phyloP scores from a whole-genome alignment of 2,797 vertebrate genomes.

The Cephalopachus bancanus region DNA sequence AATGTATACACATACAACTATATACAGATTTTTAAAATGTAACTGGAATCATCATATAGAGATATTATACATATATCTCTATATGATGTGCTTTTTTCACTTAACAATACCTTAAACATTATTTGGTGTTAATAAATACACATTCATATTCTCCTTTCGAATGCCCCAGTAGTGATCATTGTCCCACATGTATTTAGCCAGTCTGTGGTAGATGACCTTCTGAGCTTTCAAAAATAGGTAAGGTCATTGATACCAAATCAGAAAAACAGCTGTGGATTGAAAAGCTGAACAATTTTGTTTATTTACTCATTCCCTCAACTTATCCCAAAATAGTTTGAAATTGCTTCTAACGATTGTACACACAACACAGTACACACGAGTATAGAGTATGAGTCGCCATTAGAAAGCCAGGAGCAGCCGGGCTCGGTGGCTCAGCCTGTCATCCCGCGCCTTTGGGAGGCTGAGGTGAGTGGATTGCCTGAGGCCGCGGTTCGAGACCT shows the following conservation, averaged over 20 bases:
- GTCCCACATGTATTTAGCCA: no score
- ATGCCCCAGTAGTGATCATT: not conserved
- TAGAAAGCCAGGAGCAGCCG: not conserved
- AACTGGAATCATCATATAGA: not conserved
- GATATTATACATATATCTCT: no score
- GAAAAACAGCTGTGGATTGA: not conserved
- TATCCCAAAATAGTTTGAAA: not conserved
- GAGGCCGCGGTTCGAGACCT: no score
- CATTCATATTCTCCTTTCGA: not conserved
- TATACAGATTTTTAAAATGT: not conserved
- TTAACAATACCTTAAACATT: not conserved
- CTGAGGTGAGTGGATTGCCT: no score
- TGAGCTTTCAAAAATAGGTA: no score
- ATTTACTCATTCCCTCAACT: not conserved
- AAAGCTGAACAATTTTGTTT: not conserved
- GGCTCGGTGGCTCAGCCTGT: no score
- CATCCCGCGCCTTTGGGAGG: no score
- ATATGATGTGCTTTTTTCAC: not conserved
- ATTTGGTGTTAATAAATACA: not conserved
- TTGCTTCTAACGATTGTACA: not conserved
- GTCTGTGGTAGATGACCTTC: not conserved
- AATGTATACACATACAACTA: not conserved
- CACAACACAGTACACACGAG: not conserved
- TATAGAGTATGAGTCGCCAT: not conserved
- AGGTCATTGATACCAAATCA: not conserved